Conservation (phyloP, 2,113 vertebrate species). For the Malurus cyaneus region DNA sequence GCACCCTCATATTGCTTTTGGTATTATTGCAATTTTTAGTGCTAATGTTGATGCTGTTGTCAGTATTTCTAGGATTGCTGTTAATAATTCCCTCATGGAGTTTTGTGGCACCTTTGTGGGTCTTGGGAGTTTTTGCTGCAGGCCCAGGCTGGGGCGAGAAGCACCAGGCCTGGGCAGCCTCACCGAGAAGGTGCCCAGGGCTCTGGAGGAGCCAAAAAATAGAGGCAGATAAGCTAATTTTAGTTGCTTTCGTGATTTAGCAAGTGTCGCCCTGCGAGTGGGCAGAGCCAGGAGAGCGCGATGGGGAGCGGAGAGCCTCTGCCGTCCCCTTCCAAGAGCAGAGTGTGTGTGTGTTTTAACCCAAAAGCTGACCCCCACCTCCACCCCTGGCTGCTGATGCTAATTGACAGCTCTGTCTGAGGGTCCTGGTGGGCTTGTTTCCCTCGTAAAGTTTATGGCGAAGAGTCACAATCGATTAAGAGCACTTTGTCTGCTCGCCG, state of each 20-base stretch:
- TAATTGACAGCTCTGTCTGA: constrained; percentile 79
- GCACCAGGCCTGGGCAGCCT: background rate
- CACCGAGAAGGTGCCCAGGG: background rate
- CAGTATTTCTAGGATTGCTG: background rate
- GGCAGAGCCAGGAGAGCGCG: background rate
- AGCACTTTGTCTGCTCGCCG: constrained; percentile 69
- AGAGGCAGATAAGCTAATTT: constrained; percentile 49
- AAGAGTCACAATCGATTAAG: constrained; percentile 86
- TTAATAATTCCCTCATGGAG: background rate
- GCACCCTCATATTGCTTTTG: rapidly evolving
- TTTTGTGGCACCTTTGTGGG: background rate
- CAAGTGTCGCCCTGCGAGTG: background rate
- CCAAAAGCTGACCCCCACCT: constrained; percentile 63
- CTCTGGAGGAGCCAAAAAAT: background rate
- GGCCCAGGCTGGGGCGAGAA: background rate
- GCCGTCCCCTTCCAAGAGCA: background rate
- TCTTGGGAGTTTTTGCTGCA: background rate
- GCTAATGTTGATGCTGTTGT: rapidly evolving
- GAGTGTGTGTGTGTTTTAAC: constrained; percentile 4
- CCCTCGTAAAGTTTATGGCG: constrained; percentile 86
- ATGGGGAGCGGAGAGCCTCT: background rate
- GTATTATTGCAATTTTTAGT: background rate
- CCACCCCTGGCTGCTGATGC: constrained; percentile 62
- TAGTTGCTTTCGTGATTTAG: constrained; percentile 43
- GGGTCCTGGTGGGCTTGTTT: constrained; percentile 78